Percentiles rank a stretch among this genome's conserved stretches.
Evolutionary conservation across 2,888 invertebrate species (phyloP).

Genomic region (Drosophila longiperda): DNA sequence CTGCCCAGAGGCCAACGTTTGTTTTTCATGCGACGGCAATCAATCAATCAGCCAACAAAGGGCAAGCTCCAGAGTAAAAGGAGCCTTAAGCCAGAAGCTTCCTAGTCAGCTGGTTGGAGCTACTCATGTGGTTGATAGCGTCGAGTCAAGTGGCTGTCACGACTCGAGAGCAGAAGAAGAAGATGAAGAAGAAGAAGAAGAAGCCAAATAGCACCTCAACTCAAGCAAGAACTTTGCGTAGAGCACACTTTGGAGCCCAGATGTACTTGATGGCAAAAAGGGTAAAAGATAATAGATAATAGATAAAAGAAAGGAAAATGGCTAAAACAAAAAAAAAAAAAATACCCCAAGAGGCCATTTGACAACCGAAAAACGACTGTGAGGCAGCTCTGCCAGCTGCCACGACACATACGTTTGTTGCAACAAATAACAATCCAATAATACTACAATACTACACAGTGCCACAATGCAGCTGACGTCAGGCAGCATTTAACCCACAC

Average conservation of each 20-base stretch:
- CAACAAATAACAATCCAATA: not conserved
- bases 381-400: not conserved
- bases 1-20: slow-evolving; percentile 14
- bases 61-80: slow-evolving; percentile 4
- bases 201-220: slow-evolving; percentile 11
- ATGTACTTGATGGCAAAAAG: slow-evolving; percentile 3
- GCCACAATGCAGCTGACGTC: not conserved
- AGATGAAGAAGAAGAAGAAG: not conserved
- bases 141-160: slow-evolving; percentile 12
- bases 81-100: not conserved
- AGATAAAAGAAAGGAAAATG: too few relatives aligned
- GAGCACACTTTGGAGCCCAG: slow-evolving; percentile 1
- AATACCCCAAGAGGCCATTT: not conserved
- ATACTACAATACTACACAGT: not conserved
- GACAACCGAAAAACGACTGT: slow-evolving; percentile 3
- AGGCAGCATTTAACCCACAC: slow-evolving; percentile 5
- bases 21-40: slow-evolving; percentile 18
- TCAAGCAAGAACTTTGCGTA: slow-evolving; percentile 4
- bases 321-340: not conserved
- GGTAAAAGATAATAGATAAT: not conserved
- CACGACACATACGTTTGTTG: not conserved
- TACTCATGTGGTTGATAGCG: slow-evolving; percentile 9
- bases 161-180: not conserved
- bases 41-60: slow-evolving; percentile 18
- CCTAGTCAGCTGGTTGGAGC: not conserved